Conservation (phyloP, 2,797 vertebrate genomes). For the Gallinago stenura region DNA sequence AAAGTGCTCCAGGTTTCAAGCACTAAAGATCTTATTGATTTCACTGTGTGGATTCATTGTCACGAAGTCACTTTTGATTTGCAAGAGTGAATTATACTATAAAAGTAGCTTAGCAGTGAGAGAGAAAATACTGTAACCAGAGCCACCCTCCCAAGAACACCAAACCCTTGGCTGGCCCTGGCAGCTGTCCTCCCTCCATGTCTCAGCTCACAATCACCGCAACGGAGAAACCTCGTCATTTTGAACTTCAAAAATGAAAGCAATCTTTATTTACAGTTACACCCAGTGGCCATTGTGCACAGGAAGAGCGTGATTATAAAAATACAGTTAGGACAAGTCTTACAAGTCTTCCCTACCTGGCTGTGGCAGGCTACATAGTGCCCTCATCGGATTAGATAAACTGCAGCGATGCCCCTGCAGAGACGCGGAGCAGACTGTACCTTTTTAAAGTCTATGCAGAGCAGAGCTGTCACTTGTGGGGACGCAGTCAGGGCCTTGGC, state of each 20-base stretch:
- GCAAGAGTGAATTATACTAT: not conserved
- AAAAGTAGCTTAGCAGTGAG: not conserved
- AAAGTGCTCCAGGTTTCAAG: not conserved
- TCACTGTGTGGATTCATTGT: not conserved
- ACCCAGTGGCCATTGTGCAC: not conserved
- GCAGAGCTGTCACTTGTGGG: not conserved
- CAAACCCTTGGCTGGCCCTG: not conserved
- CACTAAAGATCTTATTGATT: not conserved
- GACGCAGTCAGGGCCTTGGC: not conserved
- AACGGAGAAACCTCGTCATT: not conserved
- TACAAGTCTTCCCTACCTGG: not conserved
- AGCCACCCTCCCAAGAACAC: not conserved
- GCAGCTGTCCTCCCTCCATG: not conserved
- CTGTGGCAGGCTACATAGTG: not conserved
- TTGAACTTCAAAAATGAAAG: not conserved
- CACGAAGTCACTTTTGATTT: not conserved
- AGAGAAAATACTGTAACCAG: not conserved
- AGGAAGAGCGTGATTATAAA: not conserved
- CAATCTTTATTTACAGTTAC: conserved; percentile 24
- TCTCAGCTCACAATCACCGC: not conserved
- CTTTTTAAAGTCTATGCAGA: not conserved
- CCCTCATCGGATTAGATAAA: not conserved
- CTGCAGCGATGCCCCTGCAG: not conserved
- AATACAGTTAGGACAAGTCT: not conserved
- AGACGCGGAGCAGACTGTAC: not conserved